These are phyloP conservation scores for Chaetophractus vellerosus DNA, from an alignment of 2,797 vertebrate species.

Conservation along the genomic window DNA sequence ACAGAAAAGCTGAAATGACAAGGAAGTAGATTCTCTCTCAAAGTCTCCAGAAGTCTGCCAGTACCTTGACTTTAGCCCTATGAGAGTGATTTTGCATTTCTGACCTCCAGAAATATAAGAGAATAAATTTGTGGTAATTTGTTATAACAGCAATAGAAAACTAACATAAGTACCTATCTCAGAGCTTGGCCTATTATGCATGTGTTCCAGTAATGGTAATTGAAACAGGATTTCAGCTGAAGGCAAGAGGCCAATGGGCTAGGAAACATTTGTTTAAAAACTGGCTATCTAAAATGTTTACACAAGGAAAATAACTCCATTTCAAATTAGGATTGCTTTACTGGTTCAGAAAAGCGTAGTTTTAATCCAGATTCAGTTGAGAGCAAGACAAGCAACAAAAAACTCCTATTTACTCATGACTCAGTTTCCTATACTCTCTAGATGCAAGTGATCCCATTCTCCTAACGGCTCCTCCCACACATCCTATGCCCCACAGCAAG, in stretches of 20 bases:
- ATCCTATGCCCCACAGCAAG: too few relatives aligned
- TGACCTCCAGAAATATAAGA: neutral
- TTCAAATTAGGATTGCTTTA: neutral
- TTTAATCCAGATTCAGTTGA: neutral
- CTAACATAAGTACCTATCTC: neutral
- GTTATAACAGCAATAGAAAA: neutral
- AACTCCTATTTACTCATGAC: neutral
- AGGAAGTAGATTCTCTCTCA: neutral
- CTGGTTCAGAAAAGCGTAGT: neutral
- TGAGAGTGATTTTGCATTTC: neutral
- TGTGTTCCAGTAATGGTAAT: neutral
- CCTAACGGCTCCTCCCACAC: too few relatives aligned
- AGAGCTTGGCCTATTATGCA: neutral
- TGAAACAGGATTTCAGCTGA: neutral
- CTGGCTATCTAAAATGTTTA: neutral
- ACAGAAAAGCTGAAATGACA: neutral
- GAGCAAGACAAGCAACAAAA: neutral
- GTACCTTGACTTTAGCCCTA: neutral
- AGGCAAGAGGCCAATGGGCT: neutral
- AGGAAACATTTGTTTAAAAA: neutral
- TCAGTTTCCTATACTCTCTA: too few relatives aligned
- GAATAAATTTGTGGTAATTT: neutral
- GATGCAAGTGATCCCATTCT: too few relatives aligned
- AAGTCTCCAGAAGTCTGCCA: neutral
- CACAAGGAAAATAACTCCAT: neutral